Evolutionary conservation across 2,113 vertebrate species (phyloP), one percentile per base, ranked within the genome.

Genomic region (Catagonus wagneri): DNA sequence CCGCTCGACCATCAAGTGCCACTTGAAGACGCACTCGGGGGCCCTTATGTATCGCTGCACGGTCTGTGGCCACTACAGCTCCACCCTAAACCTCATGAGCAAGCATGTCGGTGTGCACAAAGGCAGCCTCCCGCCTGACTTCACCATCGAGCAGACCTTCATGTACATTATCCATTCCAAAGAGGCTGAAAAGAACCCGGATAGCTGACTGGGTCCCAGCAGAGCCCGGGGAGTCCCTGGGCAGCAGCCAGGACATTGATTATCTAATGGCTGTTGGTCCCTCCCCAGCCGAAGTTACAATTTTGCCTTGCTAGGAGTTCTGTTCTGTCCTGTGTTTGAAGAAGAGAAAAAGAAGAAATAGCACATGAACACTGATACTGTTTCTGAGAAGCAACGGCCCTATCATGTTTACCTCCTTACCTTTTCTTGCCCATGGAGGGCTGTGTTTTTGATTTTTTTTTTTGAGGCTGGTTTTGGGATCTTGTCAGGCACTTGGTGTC

Each of bases 81-180:
- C 99, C 94, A 99, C 99, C 0, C 99, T 99, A 83, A 99, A 99
- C 98, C 99, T 99, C 88, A 99, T 99, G 99, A 99, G 99, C 86
- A 99, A 99, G 6, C 99, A 99, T 83, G 99, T 99, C 89, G 99
- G 99, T 22, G 98, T 99, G 76, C 99, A 99, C 98, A 99, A 99
- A 63, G 99, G 99, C 97, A 99, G 99, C 97, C 99, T 99, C 13
- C 99, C 99, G 0, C 98, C 99, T 0, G 99, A 99, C 98, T 99
- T 99, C 98, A 99, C 99, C 98, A 99, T 99, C 20, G 99, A 99
- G 89, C 99, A 99, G 98, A 99, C 99, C 93, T 99, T 99, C 98
- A 99, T 99, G 99, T 99, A 99, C 98, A 99, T 99, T 60, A 99
- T 99, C 94, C 99, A 99, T 98, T 99, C 99, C 95, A 99, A 99